Evolutionary conservation across 2,888 invertebrate species (phyloP), one percentile per base, ranked within the genome.

Genomic region (Lomographa bimaculata): DNA sequence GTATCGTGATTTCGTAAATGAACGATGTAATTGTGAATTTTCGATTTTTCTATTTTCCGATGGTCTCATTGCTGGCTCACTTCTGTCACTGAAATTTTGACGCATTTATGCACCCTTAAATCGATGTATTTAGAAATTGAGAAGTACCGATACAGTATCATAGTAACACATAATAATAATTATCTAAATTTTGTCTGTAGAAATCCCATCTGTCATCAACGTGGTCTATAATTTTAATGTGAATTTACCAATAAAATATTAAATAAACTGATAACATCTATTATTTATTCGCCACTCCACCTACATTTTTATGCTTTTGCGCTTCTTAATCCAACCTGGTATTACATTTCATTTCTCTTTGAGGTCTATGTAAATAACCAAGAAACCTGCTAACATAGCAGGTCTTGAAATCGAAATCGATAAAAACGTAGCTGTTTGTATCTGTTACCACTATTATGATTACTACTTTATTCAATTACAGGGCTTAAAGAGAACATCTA

Each of bases 181-280:
- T n/a, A n/a, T 50, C 78, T 71, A 84, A 86, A 83, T 81, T 79
- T 78, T 82, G 70, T 85, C 82, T 73, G 83, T 87, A 87, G 86
- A 73, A 70, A 73, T 76, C 74, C 79, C 72, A 84, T 73, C 83
- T 79, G 72, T 84, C 85, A 83, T 80, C 82, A 75, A 86, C 79
- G 76, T 86, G 86, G 77, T 87, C 81, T 85, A 81, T 87, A 74
- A 85, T 86, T 87, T 87, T 83, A 89, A 89, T 87, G 87, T 89
- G 86, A 85, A 85, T 86, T 86, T 87, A 87, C 85, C 85, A 86
- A 87, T 87, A 87, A 87, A 87, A 79, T 70, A 4, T 37, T 69
- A 77, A 81, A 80, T 77, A 82, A 85, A 80, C 78, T 62, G 63
- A 20, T 39, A 49, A 36, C 29, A 39, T 54, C 59, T 64, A 63